Percentiles rank a stretch among this genome's conserved stretches.
Conservation (phyloP, 1,140 invertebrate genomes). For the Anadara kagoshimensis region DNA sequence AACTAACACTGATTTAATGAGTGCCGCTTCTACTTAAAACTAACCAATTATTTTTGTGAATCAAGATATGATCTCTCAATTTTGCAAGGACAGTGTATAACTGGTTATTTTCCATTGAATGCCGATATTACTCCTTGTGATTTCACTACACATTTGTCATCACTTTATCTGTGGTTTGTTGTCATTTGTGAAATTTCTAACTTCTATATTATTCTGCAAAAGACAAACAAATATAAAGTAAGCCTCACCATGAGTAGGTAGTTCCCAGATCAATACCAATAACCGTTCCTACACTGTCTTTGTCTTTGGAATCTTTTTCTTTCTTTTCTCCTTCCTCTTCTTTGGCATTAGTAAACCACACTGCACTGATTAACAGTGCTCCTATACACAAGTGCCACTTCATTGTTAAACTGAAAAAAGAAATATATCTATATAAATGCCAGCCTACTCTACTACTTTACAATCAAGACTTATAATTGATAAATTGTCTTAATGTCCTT, state of each 20-base stretch:
- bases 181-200: neutral
- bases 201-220: neutral
- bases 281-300: conserved; percentile 28
- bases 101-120: no score
- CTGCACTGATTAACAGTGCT: no score
- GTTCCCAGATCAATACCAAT: conserved; percentile 87
- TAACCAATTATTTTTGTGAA: neutral
- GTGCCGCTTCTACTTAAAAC: neutral
- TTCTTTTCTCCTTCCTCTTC: conserved; percentile 15
- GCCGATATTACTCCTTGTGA: neutral
- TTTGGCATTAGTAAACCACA: no score
- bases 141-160: neutral
- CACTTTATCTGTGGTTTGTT: neutral
- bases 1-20: neutral
- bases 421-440: no score
- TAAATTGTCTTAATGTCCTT: no score
- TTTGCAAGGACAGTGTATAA: neutral
- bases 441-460: no score
- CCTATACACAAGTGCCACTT: no score
- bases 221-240: neutral
- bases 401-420: no score
- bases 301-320: no score
- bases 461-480: no score
- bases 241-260: conserved; percentile 96
- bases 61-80: neutral